Percentiles rank a stretch among this genome's conserved stretches.
These are phyloP conservation scores for Pan troglodytes DNA, from an alignment of 2,113 vertebrate species.

Conservation along the genomic window NHGRI_mPanTro3-v2.1_pri NC_072410.2:78020501-78021000, in stretches of 20 bases:
- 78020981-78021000: slow-evolving; percentile 79
- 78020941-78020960: slow-evolving; percentile 60
- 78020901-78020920: slow-evolving; percentile 21
- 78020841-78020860: slow-evolving; percentile 41
- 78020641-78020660: neutral
- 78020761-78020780: slow-evolving; percentile 8
- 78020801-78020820: neutral
- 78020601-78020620: slow-evolving; percentile 8
- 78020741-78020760: slow-evolving; percentile 35
- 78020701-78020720: neutral
- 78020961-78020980: slow-evolving; percentile 78
- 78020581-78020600: neutral
- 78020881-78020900: slow-evolving; percentile 49
- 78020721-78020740: neutral
- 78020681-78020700: neutral
- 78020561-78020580: slow-evolving; percentile 16
- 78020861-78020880: slow-evolving; percentile 59
- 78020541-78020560: neutral
- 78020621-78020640: neutral
- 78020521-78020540: neutral
- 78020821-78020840: neutral
- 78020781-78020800: slow-evolving; percentile 8
- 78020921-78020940: slow-evolving; percentile 64
- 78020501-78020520: slow-evolving; percentile 1
- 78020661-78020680: neutral